Evolutionary conservation across 1,140 invertebrate species (phyloP).

Genomic region (Pseudomyrmex sp.): DNA sequence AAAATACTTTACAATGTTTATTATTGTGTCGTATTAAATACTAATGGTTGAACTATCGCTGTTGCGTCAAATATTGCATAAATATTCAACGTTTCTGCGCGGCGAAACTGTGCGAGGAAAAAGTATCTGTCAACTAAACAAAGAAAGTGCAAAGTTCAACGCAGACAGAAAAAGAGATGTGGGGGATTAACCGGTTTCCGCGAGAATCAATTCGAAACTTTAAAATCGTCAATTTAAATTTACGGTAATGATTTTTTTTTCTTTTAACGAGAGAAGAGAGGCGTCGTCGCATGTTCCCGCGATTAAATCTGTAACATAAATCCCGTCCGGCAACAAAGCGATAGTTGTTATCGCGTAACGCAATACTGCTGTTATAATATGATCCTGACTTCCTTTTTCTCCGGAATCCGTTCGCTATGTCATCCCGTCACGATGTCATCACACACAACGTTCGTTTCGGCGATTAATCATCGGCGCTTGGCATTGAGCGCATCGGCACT

Average conservation of each 20-base stretch:
- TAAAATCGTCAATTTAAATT: slow-evolving; percentile 4
- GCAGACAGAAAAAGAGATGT: slow-evolving; percentile 2
- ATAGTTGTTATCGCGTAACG: slow-evolving; percentile 28
- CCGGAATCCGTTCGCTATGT: background rate
- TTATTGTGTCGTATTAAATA: no score
- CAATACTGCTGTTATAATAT: background rate
- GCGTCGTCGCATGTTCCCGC: background rate
- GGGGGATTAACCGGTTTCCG: background rate
- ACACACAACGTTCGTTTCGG: background rate
- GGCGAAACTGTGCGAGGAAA: background rate
- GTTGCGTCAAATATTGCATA: no score
- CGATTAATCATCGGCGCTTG: background rate
- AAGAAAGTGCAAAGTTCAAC: slow-evolving; percentile 18
- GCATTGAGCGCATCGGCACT: background rate
- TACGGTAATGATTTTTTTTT: background rate
- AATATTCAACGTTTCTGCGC: no score
- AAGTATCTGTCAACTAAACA: background rate
- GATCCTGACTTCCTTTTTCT: background rate
- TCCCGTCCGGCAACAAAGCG: background rate
- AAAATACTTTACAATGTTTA: no score
- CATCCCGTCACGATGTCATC: background rate
- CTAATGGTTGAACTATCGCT: no score
- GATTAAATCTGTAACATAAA: background rate
- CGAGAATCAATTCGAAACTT: background rate
- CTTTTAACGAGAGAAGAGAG: background rate